Percentiles rank a stretch among this genome's conserved stretches.
These are phyloP conservation scores for Coreius guichenoti DNA, from an alignment of 2,797 vertebrate species.

Conservation along the genomic window DNA sequence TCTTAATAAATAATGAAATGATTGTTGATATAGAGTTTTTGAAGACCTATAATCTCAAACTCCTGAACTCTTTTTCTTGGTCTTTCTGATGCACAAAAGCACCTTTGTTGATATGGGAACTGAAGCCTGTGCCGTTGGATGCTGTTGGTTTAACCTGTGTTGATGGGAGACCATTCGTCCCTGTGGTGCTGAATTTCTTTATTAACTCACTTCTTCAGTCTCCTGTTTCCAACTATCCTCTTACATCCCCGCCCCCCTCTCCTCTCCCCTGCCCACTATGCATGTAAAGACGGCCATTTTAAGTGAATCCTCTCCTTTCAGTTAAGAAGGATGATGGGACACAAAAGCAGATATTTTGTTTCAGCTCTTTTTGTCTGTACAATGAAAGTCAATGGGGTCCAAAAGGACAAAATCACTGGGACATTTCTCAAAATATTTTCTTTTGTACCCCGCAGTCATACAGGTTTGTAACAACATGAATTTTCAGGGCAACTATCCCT, in stretches of 20 bases:
- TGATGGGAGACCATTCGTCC: constrained; percentile 17
- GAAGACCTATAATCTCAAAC: constrained; percentile 32
- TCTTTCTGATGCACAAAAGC: constrained; percentile 42
- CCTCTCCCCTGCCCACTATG: background rate
- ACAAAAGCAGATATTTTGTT: background rate
- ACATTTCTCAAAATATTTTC: background rate
- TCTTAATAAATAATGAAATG: constrained; percentile 69
- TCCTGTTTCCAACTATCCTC: background rate
- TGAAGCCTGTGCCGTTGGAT: background rate
- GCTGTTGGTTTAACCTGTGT: constrained; percentile 23
- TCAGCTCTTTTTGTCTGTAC: background rate
- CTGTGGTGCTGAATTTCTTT: constrained; percentile 18
- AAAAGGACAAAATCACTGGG: background rate
- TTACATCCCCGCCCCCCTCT: too few relatives aligned
- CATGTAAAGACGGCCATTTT: background rate
- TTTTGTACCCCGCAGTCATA: background rate
- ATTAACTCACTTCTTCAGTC: constrained; percentile 1
- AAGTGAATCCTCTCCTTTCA: background rate
- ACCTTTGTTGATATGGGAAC: constrained; percentile 5
- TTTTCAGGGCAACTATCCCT: background rate
- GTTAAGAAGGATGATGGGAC: background rate
- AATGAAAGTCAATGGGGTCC: background rate
- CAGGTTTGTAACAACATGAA: background rate
- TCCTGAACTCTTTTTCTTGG: constrained; percentile 18
- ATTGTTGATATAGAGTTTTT: constrained; percentile 48